phyloP scores from a whole-genome alignment of 2,888 invertebrate genomes.

The Agonum fuliginosum region DNA sequence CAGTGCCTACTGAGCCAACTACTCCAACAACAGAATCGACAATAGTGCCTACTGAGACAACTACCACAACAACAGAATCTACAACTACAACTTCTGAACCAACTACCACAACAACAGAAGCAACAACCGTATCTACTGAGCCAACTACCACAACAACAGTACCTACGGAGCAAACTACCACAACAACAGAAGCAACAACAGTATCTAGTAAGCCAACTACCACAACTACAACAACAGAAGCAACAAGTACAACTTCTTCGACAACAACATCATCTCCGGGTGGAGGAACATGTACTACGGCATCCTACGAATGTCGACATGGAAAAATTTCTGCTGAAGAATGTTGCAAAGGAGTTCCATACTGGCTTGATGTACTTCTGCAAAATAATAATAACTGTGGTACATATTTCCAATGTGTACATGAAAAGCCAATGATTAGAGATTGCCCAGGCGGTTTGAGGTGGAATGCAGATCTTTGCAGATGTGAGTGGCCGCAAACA shows the following conservation, averaged over 20 bases:
- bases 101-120: too few species aligned
- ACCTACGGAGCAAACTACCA: too few species aligned
- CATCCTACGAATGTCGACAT: slow-evolving; percentile 25
- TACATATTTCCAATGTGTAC: slow-evolving; percentile 45
- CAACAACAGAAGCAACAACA: too few species aligned
- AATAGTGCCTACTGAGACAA: too few species aligned
- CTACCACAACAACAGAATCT: too few species aligned
- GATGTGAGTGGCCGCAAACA: slow-evolving; percentile 38
- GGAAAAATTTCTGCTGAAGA: slow-evolving; percentile 42
- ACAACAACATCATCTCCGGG: background rate
- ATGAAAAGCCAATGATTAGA: slow-evolving; percentile 45
- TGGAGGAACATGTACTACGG: background rate
- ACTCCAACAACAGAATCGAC: too few species aligned
- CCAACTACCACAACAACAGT: background rate
- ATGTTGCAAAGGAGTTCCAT: slow-evolving; percentile 48
- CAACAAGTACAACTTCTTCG: too few species aligned
- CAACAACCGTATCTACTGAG: background rate
- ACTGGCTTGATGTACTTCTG: slow-evolving; percentile 27
- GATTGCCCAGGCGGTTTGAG: slow-evolving; percentile 53
- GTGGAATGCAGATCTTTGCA: slow-evolving; percentile 43
- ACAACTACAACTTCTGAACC: too few species aligned
- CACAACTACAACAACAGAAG: too few species aligned
- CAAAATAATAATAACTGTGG: slow-evolving; percentile 31
- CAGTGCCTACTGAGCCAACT: too few species aligned
- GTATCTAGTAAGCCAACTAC: background rate